Evolutionary conservation across 2,113 vertebrate genomes (phyloP).

Genomic region (Rhinoptilus africanus): DNA sequence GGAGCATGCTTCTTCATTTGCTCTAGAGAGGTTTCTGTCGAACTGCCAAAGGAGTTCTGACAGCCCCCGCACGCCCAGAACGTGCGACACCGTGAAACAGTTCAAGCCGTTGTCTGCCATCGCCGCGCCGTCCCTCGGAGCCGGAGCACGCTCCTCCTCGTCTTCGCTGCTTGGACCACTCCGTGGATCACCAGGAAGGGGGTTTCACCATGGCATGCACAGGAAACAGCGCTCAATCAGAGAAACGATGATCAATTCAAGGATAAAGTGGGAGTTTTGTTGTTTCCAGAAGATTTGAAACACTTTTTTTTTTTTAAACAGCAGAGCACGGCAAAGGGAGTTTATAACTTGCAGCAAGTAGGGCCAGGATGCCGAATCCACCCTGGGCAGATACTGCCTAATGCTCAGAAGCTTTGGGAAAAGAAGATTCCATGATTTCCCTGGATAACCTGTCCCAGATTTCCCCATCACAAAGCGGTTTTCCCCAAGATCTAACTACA

Average conservation of each 20-base stretch:
- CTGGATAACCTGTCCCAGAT: background rate
- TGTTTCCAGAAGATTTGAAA: background rate
- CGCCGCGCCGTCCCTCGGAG: fast-evolving
- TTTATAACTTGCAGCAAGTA: background rate
- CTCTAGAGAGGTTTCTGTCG: background rate
- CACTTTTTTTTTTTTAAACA: background rate
- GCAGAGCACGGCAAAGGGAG: background rate
- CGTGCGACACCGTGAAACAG: background rate
- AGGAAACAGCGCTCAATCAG: background rate
- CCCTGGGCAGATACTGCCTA: background rate
- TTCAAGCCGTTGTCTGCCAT: background rate
- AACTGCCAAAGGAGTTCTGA: background rate
- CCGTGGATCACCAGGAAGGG: background rate
- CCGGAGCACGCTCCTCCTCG: fast-evolving
- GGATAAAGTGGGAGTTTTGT: background rate
- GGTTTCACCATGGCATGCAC: fast-evolving
- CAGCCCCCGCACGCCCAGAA: background rate
- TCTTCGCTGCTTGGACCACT: background rate
- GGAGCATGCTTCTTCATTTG: background rate
- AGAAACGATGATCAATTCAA: fast-evolving
- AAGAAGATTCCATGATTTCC: background rate
- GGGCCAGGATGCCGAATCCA: background rate
- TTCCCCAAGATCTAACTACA: background rate
- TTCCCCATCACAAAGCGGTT: background rate
- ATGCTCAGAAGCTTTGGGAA: background rate